phyloP scores from a whole-genome alignment of 2,888 invertebrate genomes.

The Trichogramma evanescens region DNA sequence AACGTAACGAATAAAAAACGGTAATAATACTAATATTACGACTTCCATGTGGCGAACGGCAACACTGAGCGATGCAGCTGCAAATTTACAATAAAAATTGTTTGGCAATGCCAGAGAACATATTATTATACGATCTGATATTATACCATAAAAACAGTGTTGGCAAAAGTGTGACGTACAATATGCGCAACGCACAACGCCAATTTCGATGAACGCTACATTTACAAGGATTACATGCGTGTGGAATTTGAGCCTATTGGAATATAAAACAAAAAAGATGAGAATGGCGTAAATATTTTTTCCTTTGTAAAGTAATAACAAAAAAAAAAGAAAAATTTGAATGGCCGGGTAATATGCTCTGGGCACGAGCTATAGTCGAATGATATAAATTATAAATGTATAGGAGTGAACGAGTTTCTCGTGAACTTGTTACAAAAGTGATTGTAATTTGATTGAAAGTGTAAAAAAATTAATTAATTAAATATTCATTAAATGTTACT shows the following conservation, averaged over 20 bases:
- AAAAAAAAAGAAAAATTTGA: not conserved
- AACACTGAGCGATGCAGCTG: not conserved
- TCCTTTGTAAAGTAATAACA: not conserved
- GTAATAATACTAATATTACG: not conserved
- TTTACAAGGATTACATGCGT: not conserved
- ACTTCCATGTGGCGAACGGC: not conserved
- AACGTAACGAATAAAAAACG: not conserved
- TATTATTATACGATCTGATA: no score
- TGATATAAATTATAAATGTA: not conserved
- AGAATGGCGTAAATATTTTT: not conserved
- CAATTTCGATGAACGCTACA: not conserved
- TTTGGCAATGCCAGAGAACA: no score
- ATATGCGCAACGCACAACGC: slow-evolving; percentile 1
- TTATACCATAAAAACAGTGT: no score
- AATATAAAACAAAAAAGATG: not conserved
- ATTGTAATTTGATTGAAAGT: slow-evolving; percentile 41
- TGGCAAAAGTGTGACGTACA: no score
- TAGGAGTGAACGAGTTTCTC: not conserved
- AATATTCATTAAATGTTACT: slow-evolving; percentile 40
- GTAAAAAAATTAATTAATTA: slow-evolving; percentile 32
- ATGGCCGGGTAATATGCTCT: slow-evolving; percentile 1
- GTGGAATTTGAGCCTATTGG: not conserved
- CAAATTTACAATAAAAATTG: not conserved
- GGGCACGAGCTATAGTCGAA: not conserved
- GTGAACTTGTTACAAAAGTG: slow-evolving; percentile 29